Conservation (phyloP, 2,888 invertebrate genomes). For the Drosophila nigricruria region DNA sequence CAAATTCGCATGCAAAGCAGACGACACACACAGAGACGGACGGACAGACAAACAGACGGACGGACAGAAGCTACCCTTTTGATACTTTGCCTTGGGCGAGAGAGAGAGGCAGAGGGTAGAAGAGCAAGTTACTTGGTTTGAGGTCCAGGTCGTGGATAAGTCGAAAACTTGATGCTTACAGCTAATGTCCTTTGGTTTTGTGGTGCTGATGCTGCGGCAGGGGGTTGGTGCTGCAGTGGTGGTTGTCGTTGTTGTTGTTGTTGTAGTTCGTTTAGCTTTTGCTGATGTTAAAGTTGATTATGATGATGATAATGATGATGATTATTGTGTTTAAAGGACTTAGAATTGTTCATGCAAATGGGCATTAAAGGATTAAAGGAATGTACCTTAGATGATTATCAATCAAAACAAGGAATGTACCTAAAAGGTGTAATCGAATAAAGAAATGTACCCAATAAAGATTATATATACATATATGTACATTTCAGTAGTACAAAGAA, state of each 20-base stretch:
- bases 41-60: background rate
- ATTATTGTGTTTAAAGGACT: conserved; percentile 62
- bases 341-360: conserved; percentile 50
- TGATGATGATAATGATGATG: conserved; percentile 40
- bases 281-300: conserved; percentile 23
- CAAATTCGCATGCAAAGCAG: conserved; percentile 79
- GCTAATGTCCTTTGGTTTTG: conserved; percentile 73
- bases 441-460: background rate
- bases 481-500: too few species aligned
- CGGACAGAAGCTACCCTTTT: conserved; percentile 49
- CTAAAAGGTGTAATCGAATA: background rate
- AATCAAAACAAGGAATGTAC: background rate
- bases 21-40: conserved; percentile 25
- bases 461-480: too few species aligned
- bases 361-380: conserved; percentile 46
- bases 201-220: conserved; percentile 20
- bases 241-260: conserved; percentile 40
- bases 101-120: background rate
- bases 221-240: conserved; percentile 7
- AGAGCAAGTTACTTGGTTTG: conserved; percentile 16
- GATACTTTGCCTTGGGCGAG: conserved; percentile 4
- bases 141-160: conserved; percentile 78
- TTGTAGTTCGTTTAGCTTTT: conserved; percentile 13
- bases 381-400: background rate
- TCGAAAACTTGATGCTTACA: conserved; percentile 78